Percentiles rank a stretch among this genome's conserved stretches.
Evolutionary conservation across 1,140 invertebrate species (phyloP).

Genomic region (Stenopsyche tienmushanensis): DNA sequence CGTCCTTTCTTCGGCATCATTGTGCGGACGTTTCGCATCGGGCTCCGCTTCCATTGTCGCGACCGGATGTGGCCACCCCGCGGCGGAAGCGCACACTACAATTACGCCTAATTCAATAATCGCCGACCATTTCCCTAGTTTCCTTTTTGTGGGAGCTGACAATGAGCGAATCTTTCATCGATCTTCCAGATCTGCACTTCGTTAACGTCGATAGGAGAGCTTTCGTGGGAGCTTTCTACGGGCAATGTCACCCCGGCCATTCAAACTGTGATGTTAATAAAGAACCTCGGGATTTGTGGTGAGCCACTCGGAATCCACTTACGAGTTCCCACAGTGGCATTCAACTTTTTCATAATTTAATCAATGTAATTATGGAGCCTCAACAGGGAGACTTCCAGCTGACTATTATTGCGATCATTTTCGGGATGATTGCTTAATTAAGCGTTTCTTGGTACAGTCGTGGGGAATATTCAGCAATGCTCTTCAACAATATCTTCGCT

Average conservation of each 20-base stretch:
- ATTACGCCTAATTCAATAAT: slow-evolving; percentile 36
- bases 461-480: no score
- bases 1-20: neutral
- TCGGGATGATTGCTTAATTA: slow-evolving; percentile 23
- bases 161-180: no score
- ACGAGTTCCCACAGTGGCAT: neutral
- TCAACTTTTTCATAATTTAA: slow-evolving; percentile 20
- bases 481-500: no score
- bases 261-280: no score
- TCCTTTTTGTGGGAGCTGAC: neutral
- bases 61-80: slow-evolving; percentile 22
- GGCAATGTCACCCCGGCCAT: no score
- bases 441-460: neutral
- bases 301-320: no score
- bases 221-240: no score
- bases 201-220: no score
- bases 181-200: no score
- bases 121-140: slow-evolving; percentile 14
- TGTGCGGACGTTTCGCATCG: neutral
- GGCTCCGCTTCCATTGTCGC: slow-evolving; percentile 25
- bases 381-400: neutral
- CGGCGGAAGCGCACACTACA: slow-evolving; percentile 16
- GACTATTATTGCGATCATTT: slow-evolving; percentile 3
- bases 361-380: slow-evolving; percentile 6
- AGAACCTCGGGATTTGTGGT: no score